Conservation (phyloP, 2,797 vertebrate genomes). For the Phrynocephalus forsythii region DNA sequence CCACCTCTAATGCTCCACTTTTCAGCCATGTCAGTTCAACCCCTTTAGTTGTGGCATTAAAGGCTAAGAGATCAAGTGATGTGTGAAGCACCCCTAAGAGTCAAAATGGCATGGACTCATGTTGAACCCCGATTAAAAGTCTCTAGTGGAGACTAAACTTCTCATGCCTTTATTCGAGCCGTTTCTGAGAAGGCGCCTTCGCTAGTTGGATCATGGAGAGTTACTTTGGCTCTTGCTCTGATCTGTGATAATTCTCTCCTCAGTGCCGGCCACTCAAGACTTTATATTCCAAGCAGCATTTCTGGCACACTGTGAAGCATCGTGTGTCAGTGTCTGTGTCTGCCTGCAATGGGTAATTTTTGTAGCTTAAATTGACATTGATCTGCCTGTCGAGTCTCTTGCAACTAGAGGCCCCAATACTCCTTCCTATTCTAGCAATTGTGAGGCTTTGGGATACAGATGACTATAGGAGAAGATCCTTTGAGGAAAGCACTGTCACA, state of each 20-base stretch:
- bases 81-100: not conserved
- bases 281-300: not conserved
- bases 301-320: not conserved
- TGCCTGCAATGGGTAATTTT: not conserved
- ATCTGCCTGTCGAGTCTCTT: not conserved
- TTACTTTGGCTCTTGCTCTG: not conserved
- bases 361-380: not conserved
- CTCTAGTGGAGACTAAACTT: not conserved
- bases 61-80: not conserved
- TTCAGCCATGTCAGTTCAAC: no score
- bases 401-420: conserved; percentile 8
- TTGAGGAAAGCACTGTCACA: conserved; percentile 63
- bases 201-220: not conserved
- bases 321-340: not conserved
- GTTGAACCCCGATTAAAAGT: not conserved
- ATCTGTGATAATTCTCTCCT: not conserved
- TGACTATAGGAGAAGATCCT: conserved; percentile 49
- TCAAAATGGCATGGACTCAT: not conserved
- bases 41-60: not conserved
- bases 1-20: not conserved
- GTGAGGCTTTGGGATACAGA: conserved; percentile 63
- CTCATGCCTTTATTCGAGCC: not conserved
- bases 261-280: not conserved
- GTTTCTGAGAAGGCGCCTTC: not conserved
- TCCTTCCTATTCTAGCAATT: conserved; percentile 41